Percentiles rank a stretch among this genome's conserved stretches.
phyloP scores from a whole-genome alignment of 2,888 invertebrate species.

The Drepana falcataria region DNA sequence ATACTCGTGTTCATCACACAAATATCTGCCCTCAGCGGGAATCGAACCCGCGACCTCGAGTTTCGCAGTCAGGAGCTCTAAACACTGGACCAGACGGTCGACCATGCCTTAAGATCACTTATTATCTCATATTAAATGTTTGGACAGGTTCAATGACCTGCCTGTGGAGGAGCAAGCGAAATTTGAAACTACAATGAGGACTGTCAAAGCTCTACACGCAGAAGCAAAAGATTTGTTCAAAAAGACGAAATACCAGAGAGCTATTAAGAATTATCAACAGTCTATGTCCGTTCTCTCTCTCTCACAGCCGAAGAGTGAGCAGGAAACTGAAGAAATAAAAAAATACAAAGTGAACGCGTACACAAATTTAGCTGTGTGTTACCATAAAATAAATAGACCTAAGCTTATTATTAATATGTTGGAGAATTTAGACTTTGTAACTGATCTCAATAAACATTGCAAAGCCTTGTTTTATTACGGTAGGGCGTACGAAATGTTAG shows the following conservation, averaged over 20 bases:
- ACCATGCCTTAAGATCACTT: no score
- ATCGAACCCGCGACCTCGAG: no score
- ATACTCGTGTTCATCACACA: no score
- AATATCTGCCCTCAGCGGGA: no score
- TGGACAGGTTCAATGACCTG: constrained; percentile 57
- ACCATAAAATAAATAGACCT: constrained; percentile 54
- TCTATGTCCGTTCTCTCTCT: constrained; percentile 45
- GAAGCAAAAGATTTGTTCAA: constrained; percentile 47
- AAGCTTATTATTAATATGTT: constrained; percentile 55
- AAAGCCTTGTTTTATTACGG: constrained; percentile 63
- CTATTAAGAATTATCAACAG: constrained; percentile 55
- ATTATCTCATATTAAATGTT: background rate
- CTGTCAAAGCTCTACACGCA: constrained; percentile 46
- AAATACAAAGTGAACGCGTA: constrained; percentile 44
- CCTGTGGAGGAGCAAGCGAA: constrained; percentile 55
- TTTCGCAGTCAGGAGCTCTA: no score
- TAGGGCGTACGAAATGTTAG: constrained; percentile 46
- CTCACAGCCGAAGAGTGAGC: constrained; percentile 34
- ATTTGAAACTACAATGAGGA: constrained; percentile 45
- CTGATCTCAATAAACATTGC: constrained; percentile 51
- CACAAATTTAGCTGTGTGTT: constrained; percentile 61
- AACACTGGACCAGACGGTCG: no score
- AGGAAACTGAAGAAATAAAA: constrained; percentile 40
- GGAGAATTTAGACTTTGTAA: constrained; percentile 47
- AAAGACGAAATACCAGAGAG: constrained; percentile 39